Percentiles rank a stretch among this genome's conserved stretches.
Conservation (phyloP, 2,113 vertebrate genomes). For the Bubo scandiacus region DNA sequence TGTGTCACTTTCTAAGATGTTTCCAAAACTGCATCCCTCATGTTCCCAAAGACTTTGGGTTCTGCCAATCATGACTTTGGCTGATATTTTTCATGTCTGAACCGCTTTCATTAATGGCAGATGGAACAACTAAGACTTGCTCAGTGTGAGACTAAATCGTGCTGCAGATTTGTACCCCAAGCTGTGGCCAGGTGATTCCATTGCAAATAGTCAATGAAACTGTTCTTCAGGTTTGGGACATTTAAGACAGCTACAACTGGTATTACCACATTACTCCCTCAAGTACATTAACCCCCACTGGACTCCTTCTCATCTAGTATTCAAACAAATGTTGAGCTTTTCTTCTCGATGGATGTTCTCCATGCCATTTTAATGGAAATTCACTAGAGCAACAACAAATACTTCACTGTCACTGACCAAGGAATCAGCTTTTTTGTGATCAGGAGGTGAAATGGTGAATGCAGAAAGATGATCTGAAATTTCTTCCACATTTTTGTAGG, state of each 20-base stretch:
- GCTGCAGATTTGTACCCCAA: neutral
- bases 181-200: neutral
- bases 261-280: neutral
- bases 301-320: neutral
- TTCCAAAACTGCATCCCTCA: neutral
- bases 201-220: neutral
- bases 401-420: neutral
- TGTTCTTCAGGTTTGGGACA: neutral
- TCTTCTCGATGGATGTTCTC: neutral
- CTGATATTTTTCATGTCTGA: neutral
- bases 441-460: neutral
- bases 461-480: neutral
- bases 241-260: neutral
- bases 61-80: neutral
- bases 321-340: neutral
- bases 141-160: neutral
- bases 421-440: neutral
- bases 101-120: accelerated
- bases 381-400: neutral
- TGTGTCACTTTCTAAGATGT: neutral
- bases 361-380: neutral
- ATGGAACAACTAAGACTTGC: neutral
- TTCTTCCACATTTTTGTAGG: neutral
- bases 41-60: neutral
- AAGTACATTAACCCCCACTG: neutral